Percentiles rank a stretch among this genome's conserved stretches.
Conservation (phyloP, 2,797 vertebrate species). For the Pipistrellus pipistrellus region DNA sequence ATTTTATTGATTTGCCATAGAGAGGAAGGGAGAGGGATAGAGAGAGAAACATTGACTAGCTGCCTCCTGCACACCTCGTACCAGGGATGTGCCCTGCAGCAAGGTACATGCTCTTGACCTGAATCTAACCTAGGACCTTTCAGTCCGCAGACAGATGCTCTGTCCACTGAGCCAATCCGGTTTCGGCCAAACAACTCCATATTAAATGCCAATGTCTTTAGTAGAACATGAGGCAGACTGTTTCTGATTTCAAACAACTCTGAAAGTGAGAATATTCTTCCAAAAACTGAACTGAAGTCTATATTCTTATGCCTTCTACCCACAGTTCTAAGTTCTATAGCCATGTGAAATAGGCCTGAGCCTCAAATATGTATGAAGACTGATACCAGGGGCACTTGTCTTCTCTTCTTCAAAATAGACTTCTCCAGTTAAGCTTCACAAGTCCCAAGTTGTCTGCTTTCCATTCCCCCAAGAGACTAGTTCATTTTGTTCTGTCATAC, state of each 20-base stretch:
- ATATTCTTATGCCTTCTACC: too few species aligned
- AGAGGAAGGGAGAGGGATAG: too few species aligned
- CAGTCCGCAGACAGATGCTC: too few species aligned
- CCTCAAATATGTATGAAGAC: not conserved
- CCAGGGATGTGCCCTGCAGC: too few species aligned
- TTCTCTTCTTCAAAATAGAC: not conserved
- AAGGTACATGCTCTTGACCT: too few species aligned
- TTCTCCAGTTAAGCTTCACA: not conserved
- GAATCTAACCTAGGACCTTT: too few species aligned
- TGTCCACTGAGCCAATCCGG: too few species aligned
- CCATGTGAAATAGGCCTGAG: not conserved
- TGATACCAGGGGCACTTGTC: not conserved
- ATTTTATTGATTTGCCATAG: too few species aligned
- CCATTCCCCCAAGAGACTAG: not conserved
- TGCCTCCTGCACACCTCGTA: too few species aligned
- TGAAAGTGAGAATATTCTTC: slow-evolving; percentile 4
- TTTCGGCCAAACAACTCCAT: not conserved
- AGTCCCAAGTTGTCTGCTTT: not conserved
- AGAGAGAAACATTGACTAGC: too few species aligned
- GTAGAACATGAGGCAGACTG: not conserved
- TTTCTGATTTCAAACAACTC: slow-evolving; percentile 46
- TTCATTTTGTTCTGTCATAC: not conserved
- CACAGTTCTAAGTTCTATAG: not conserved
- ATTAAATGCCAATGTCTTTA: not conserved
- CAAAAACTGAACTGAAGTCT: not conserved